A percentile compares a stretch with the other conserved stretches of the same genome.
phyloP scores from a whole-genome alignment of 2,797 vertebrate species.

The Intellagama lesueurii region DNA sequence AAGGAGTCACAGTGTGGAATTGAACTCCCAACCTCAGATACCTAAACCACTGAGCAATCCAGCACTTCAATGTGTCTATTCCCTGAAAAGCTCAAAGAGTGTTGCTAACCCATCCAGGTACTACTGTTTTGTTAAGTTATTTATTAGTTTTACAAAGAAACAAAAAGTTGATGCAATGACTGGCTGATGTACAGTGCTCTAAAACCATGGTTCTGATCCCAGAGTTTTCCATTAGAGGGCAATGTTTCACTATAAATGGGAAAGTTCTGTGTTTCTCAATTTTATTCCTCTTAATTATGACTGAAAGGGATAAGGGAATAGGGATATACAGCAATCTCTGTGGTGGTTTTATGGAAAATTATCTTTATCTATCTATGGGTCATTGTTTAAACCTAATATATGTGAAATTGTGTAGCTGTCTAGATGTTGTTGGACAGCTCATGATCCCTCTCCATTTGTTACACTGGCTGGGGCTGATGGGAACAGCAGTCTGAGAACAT shows the following conservation, averaged over 20 bases:
- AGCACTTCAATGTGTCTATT: too few relatives aligned
- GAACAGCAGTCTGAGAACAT: neutral
- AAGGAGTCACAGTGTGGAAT: too few relatives aligned
- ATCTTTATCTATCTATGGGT: neutral
- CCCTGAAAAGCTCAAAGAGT: neutral
- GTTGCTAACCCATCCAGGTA: neutral
- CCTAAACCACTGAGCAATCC: too few relatives aligned
- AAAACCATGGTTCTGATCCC: neutral
- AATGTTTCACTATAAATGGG: conserved; percentile 25
- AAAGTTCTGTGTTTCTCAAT: neutral
- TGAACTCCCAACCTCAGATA: too few relatives aligned
- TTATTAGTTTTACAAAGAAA: neutral
- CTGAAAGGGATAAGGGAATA: neutral
- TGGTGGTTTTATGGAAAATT: neutral
- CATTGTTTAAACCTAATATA: too few relatives aligned
- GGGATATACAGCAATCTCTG: neutral
- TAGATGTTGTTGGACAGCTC: too few relatives aligned
- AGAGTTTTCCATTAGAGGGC: conserved; percentile 28
- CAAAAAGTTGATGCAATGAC: neutral
- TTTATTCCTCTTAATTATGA: neutral
- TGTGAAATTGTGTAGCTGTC: too few relatives aligned
- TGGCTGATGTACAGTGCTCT: neutral
- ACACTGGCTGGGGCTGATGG: neutral
- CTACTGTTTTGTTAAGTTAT: neutral
- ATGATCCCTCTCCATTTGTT: too few relatives aligned